Evolutionary conservation across 2,888 invertebrate genomes (phyloP).

Genomic region (Platycheirus albimanus): DNA sequence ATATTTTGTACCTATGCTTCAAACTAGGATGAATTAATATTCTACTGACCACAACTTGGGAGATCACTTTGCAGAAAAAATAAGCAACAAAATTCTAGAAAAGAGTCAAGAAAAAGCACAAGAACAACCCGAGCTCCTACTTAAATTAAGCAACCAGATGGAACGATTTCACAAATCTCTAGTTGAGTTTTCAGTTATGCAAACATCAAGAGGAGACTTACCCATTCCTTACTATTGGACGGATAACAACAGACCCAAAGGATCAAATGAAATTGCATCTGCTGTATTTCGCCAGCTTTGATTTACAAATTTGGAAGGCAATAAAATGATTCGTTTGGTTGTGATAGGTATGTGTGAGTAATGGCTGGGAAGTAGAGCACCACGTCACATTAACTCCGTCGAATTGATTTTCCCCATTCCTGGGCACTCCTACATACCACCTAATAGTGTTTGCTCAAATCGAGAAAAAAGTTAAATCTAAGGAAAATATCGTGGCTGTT

Average conservation of each 20-base stretch:
- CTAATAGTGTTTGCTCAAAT: slow-evolving; percentile 77
- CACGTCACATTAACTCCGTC: slow-evolving; percentile 7
- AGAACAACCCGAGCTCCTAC: too few relatives aligned
- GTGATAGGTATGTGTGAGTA: slow-evolving; percentile 75
- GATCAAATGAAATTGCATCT: slow-evolving; percentile 77
- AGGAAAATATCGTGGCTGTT: slow-evolving; percentile 62
- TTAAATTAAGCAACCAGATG: too few relatives aligned
- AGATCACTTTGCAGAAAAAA: too few relatives aligned
- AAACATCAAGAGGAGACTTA: too few relatives aligned
- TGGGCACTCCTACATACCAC: slow-evolving; percentile 77
- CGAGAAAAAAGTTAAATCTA: slow-evolving; percentile 74
- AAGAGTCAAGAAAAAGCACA: too few relatives aligned
- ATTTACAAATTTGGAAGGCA: slow-evolving; percentile 5
- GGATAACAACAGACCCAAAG: slow-evolving; percentile 77
- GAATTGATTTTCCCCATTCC: slow-evolving; percentile 76
- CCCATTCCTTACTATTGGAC: slow-evolving; percentile 78
- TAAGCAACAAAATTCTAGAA: too few relatives aligned
- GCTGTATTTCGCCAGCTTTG: slow-evolving; percentile 75
- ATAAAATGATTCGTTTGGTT: slow-evolving; percentile 75
- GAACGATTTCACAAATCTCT: too few relatives aligned
- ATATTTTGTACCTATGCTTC: too few relatives aligned
- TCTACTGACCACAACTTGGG: too few relatives aligned
- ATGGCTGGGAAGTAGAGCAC: slow-evolving; percentile 73
- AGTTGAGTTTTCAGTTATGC: too few relatives aligned
- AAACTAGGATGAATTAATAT: too few relatives aligned